Conservation (phyloP, 2,797 vertebrate species). For the Gila robusta region DNA sequence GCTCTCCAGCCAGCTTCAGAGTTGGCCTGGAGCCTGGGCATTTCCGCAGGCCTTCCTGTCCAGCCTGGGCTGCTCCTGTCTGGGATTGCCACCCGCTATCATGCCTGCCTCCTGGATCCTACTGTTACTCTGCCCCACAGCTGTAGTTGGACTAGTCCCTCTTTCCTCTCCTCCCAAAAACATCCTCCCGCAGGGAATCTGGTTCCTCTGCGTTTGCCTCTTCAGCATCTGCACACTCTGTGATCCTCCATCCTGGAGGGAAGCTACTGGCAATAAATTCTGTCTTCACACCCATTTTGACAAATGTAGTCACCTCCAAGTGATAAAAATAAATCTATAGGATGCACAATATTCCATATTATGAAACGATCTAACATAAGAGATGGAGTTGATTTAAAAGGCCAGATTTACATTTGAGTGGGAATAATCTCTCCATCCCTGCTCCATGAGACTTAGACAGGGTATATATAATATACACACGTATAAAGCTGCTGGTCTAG, state of each 20-base stretch:
- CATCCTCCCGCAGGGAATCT: conserved; percentile 72
- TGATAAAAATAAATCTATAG: conserved; percentile 77
- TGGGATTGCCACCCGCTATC: conserved; percentile 74
- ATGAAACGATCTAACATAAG: conserved; percentile 17
- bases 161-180: conserved; percentile 71
- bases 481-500: too few relatives aligned
- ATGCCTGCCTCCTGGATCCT: conserved; percentile 70
- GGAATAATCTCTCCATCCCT: background rate
- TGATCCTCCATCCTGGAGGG: conserved; percentile 80
- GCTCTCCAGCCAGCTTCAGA: conserved; percentile 71
- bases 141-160: conserved; percentile 68
- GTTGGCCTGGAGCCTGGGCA: conserved; percentile 76
- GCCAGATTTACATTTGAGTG: conserved; percentile 14
- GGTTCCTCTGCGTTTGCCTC: conserved; percentile 81
- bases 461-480: too few relatives aligned
- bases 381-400: conserved; percentile 20
- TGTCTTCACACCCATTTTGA: conserved; percentile 85
- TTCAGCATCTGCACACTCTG: conserved; percentile 67
- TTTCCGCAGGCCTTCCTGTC: conserved; percentile 80
- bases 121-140: conserved; percentile 72
- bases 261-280: conserved; percentile 85
- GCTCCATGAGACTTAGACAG: background rate
- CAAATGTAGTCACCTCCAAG: conserved; percentile 78
- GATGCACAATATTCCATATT: conserved; percentile 66
- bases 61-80: conserved; percentile 69